Percentiles rank a stretch among this genome's conserved stretches.
Conservation (phyloP, 2,113 vertebrate species). For the Tragelaphus imberbis region DNA sequence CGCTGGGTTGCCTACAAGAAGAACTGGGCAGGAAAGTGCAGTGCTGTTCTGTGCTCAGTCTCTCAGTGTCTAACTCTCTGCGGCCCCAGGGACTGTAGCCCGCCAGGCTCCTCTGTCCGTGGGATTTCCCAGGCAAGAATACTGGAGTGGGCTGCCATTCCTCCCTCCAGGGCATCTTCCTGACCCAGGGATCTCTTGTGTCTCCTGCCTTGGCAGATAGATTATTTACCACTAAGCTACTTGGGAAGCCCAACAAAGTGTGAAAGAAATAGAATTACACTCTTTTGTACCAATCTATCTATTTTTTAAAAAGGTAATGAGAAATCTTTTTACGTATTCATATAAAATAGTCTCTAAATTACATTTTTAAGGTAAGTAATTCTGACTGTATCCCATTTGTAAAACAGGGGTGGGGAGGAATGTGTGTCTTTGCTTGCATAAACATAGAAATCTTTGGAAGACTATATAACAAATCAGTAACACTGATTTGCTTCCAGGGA, state of each 20-base stretch:
- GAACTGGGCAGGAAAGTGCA: background rate
- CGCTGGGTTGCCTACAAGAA: background rate
- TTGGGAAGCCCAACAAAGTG: background rate
- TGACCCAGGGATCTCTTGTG: background rate
- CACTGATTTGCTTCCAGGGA: background rate
- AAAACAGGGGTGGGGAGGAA: background rate
- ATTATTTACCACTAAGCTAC: background rate
- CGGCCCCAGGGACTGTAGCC: background rate
- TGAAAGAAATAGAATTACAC: background rate
- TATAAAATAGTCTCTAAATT: background rate
- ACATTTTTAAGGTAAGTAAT: background rate
- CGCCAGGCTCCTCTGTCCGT: background rate
- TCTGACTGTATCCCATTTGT: background rate
- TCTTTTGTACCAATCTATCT: background rate
- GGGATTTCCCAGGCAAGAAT: background rate
- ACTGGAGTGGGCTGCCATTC: background rate
- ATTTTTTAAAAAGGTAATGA: background rate
- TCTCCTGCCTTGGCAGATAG: background rate
- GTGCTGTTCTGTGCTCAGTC: background rate
- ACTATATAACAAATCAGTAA: background rate
- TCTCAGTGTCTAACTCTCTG: background rate
- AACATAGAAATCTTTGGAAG: background rate
- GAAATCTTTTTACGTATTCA: background rate
- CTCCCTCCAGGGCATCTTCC: background rate
- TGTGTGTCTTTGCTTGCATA: background rate